A percentile compares a stretch with the other conserved stretches of the same genome.
phyloP scores from a whole-genome alignment of 2,888 invertebrate genomes.

The Linyphia triangularis region DNA sequence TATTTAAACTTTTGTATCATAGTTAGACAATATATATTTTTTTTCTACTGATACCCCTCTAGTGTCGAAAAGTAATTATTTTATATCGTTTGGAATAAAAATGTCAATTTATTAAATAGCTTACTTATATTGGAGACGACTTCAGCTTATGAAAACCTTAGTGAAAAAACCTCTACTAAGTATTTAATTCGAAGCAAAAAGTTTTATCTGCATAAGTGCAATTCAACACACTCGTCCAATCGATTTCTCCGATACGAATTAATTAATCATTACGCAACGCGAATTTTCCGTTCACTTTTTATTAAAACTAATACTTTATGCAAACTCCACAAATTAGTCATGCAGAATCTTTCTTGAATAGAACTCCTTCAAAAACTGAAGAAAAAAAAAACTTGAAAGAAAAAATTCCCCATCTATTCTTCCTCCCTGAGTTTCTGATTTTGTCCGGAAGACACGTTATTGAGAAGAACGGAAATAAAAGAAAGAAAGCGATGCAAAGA shows the following conservation, averaged over 20 bases:
- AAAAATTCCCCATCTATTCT: slow-evolving; percentile 46
- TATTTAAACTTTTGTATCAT: too few relatives aligned
- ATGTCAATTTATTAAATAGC: too few relatives aligned
- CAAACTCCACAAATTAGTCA: slow-evolving; percentile 4
- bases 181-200: neutral
- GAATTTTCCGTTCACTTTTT: neutral
- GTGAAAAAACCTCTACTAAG: too few relatives aligned
- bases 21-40: too few relatives aligned
- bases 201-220: neutral
- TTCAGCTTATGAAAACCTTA: too few relatives aligned
- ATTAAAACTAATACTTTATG: slow-evolving; percentile 9
- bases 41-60: too few relatives aligned
- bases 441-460: slow-evolving; percentile 64
- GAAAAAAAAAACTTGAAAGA: neutral
- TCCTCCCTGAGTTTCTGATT: slow-evolving; percentile 28
- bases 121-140: too few relatives aligned
- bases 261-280: slow-evolving; percentile 9
- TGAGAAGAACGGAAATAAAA: slow-evolving; percentile 28
- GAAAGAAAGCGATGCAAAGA: slow-evolving; percentile 45
- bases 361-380: neutral
- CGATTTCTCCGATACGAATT: neutral
- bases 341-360: slow-evolving; percentile 1
- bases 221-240: neutral
- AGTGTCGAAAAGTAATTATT: too few relatives aligned
- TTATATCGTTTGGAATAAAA: too few relatives aligned